Base-by-base conservation (phyloP, 2,888 invertebrate genomes). In the Metopia argyrocephala region DNA sequence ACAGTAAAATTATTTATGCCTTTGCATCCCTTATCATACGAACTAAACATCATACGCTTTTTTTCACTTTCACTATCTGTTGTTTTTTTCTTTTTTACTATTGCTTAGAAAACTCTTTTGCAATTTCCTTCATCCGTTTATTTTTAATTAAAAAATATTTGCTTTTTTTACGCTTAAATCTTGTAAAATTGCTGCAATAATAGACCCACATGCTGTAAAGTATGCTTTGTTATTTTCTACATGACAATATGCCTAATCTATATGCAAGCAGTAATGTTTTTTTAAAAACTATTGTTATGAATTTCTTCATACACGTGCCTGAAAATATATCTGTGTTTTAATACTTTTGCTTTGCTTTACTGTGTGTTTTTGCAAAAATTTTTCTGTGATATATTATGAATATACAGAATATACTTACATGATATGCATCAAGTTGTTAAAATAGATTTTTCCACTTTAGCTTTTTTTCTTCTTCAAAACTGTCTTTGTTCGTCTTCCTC, bases 121-220 rank as follows among this genome's bases (percentile, higher is more conserved):
- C 20, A 71, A 27, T 62, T 12, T 25, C 15, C 15, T 15, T 7
- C 7, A 5, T 7, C n/a, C 61, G 50, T 71, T 71, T 71, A 23
- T 52, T 52, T 71, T 62, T 61, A 71, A 71, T 71, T 71, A 71
- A 71, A 62, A 71, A 38, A 38, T 38, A 38, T 38, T n/a, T n/a
- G n/a, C n/a, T n/a, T n/a, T n/a, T 38, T 38, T 38, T 38, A 15
- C 38, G 9, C 15, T 1, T 38, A 38, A 38, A 38, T 38, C 38
- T 15, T 12, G 38, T 15, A 38, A 38, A 38, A 38, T 38, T 54
- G 57, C 57, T 23, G 56, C 27, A 46, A 20, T 62, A 25, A 27
- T 28, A 50, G 9, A 15, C n/a, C 7, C 38, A 38, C 38, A 2
- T 31, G 31, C 73, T 46, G 20, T 21, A 56, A 74, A 56, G 38